Base-by-base conservation (phyloP, 2,888 invertebrate species). In the Drosophila anomelani region DNA sequence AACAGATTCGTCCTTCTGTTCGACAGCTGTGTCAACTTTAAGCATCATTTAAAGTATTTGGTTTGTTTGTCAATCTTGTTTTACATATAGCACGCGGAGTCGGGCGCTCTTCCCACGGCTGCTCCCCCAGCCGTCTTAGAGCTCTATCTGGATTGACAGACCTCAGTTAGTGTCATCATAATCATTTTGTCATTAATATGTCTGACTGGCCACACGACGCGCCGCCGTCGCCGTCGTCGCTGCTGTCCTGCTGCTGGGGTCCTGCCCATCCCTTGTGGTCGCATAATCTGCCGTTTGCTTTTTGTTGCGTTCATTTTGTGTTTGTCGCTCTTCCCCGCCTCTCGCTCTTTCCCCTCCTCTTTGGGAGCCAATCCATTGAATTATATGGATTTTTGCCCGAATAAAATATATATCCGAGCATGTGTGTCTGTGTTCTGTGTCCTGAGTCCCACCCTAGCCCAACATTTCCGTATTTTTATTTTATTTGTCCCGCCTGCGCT, bases 181-280 rank as follows among this genome's bases (percentile, higher is more conserved):
- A 90, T 90, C 88, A 91, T 91, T 88, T 90, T 89, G 89, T 81
- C 90, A 91, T 90, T 89, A 91, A 90, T 90, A 86, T 90, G 88
- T 91, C 87, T 90, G 90, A 83, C 85, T 84, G 87, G 76, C 80
- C 83, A 83, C 84, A 80, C 61, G 78, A 66, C 70, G 71, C 55
- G 63, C 63, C 58, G 60, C 68, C 72, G 66, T 69, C 47, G 77
- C 51, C 66, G 63, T 68, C 47, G 66, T 46, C 47, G 56, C 46
- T 62, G 66, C 63, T 66, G 71, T 63, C 59, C 55, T 67, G 64
- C 26, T 26, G 67, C 41, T 15, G 53, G 17, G 34, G 26, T 60
- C 36, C 43, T 60, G 53, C 34, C 23, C 34, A 34, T 26, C 39
- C 15, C 46, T 57, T 41, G 56, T 61, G 60, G 43, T 66, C 75